Evolutionary conservation across 2,888 invertebrate species (phyloP), one percentile per base, ranked within the genome.

Genomic region (Pachymerium ferrugineum): DNA sequence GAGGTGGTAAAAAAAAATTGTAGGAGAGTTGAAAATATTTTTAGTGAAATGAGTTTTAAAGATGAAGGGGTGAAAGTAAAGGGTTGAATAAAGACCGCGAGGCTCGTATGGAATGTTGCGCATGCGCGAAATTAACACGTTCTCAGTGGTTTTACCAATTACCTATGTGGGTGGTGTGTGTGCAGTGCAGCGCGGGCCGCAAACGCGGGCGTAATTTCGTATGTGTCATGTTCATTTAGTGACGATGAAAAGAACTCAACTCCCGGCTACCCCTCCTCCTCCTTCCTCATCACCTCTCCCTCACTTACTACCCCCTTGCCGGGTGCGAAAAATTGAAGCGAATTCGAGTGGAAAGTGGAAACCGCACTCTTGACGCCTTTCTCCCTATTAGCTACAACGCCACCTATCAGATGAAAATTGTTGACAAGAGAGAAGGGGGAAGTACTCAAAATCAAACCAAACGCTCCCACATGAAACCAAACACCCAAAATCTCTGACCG

Each of bases 321-420:
- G 72, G 47, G 42, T 38, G 42, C 72, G 29, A 72, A 72, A 72
- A 72, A 72, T 72, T 72, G 73, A 73, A 29, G 67, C 28, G 67
- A 73, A 73, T 73, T 67, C 73, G 73, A 73, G 31, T 73, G 68
- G 73, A 73, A 73, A 73, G 73, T 73, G 73, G 73, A 73, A 73
- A 73, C 73, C 73, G 38, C 73, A 72, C 38, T 25, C 33, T 6
- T 28, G 31, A 31, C 71, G 31, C 69, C 38, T 71, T 19, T 71
- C 38, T 12, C 16, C 25, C 33, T 22, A 35, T 35, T 38, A 71
- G 33, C 22, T 12, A 54, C 25, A 12, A 22, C 25, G 22, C 54
- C 1, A 25, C 54, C 54, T 54, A 54, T 54, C 54, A 22, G 54
- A 54, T 19, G 19, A 19, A 47, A 16, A 47, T 47, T 38, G 38